A percentile compares a stretch with the other conserved stretches of the same genome.
phyloP scores from a whole-genome alignment of 1,140 invertebrate genomes.

The Hylaeus volcanicus region DNA sequence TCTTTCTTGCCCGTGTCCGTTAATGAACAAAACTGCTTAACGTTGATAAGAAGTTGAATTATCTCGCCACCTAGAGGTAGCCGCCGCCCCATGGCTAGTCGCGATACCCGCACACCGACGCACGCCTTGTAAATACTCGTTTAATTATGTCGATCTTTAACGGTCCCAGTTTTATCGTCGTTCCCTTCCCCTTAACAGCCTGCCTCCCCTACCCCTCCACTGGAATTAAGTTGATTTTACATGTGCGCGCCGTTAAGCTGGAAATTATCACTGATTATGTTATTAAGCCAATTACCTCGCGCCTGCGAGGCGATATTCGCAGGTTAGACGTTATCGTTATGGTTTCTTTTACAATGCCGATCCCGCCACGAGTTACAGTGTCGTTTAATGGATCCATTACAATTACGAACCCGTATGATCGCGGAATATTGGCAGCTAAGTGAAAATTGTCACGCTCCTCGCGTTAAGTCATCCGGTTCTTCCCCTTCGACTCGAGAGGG shows the following conservation, averaged over 20 bases:
- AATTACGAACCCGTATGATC: not conserved
- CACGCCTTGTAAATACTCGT: slow-evolving; percentile 34
- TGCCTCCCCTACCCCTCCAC: not conserved
- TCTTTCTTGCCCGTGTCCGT: slow-evolving; percentile 45
- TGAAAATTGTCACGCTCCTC: slow-evolving; percentile 19
- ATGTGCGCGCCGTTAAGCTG: slow-evolving; percentile 1
- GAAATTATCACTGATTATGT: slow-evolving; percentile 39
- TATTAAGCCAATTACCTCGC: slow-evolving; percentile 27
- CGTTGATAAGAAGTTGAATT: slow-evolving; percentile 64
- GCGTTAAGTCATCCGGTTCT: slow-evolving; percentile 3
- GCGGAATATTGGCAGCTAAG: not conserved
- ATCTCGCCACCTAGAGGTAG: slow-evolving; percentile 49
- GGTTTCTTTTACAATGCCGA: not conserved
- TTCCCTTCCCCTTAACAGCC: slow-evolving; percentile 9
- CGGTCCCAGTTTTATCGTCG: slow-evolving; percentile 35
- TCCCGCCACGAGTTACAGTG: not conserved
- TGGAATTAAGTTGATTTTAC: slow-evolving; percentile 23
- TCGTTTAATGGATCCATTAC: slow-evolving; percentile 14
- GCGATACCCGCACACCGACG: slow-evolving; percentile 18
- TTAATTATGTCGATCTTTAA: slow-evolving; percentile 55
- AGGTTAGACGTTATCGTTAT: slow-evolving; percentile 8
- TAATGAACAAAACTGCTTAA: slow-evolving; percentile 63
- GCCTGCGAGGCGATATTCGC: slow-evolving; percentile 7
- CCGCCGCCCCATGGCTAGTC: not conserved
- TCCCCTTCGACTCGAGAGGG: not conserved